Conservation (phyloP, 2,113 vertebrate species). For the Bungarus multicinctus region DNA sequence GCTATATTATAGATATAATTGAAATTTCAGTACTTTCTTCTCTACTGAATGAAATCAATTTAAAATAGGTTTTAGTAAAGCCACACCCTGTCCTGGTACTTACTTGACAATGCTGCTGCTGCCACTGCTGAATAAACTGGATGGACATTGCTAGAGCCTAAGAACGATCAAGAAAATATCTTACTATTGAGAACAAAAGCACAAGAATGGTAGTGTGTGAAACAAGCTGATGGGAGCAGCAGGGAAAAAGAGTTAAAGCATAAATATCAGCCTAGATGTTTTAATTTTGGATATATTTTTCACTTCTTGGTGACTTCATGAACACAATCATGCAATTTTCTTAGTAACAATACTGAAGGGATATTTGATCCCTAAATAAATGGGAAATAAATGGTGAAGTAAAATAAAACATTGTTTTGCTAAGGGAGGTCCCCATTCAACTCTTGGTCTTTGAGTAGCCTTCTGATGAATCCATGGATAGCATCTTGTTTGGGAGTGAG, state of each 20-base stretch:
- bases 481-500: not conserved
- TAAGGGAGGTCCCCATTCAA: not conserved
- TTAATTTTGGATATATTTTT: not conserved
- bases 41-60: not conserved
- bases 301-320: not conserved
- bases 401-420: not conserved
- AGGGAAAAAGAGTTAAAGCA: not conserved
- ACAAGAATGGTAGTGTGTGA: not conserved
- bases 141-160: slow-evolving; percentile 76
- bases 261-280: not conserved
- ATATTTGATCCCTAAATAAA: not conserved
- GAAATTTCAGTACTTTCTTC: not conserved
- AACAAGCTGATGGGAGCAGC: not conserved
- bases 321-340: not conserved
- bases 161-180: slow-evolving; percentile 28
- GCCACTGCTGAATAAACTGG: slow-evolving; percentile 79
- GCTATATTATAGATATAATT: not conserved
- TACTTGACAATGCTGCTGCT: slow-evolving; percentile 79
- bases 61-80: not conserved
- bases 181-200: not conserved
- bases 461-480: not conserved
- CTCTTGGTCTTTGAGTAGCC: not conserved
- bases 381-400: not conserved
- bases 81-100: slow-evolving; percentile 60
- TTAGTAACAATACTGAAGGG: not conserved